These are phyloP conservation scores for Intellagama lesueurii DNA, from an alignment of 2,797 vertebrate species.

Conservation along the genomic window DNA sequence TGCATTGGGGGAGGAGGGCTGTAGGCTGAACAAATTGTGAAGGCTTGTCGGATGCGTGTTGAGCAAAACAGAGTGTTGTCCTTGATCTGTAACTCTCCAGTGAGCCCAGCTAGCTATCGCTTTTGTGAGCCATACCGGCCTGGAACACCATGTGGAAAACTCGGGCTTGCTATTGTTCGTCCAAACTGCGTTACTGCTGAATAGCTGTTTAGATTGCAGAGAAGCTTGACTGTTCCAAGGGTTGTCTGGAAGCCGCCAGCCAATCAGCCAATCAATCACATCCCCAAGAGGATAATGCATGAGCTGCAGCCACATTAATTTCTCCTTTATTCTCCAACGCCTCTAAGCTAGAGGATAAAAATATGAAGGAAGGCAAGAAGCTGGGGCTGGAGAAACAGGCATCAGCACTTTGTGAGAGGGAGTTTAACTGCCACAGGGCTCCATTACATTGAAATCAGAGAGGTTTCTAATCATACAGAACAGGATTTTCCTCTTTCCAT, in stretches of 20 bases:
- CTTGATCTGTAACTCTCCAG: conserved; percentile 56
- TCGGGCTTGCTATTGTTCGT: conserved; percentile 46
- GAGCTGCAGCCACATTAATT: conserved; percentile 30
- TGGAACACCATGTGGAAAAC: conserved; percentile 63
- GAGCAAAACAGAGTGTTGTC: conserved; percentile 54
- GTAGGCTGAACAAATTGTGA: conserved; percentile 55
- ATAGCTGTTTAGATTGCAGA: conserved; percentile 34
- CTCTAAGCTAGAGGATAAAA: background rate
- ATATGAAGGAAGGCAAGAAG: background rate
- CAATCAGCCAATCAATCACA: conserved; percentile 21
- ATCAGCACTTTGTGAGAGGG: background rate
- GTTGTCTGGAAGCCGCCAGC: conserved; percentile 17
- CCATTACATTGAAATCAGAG: background rate
- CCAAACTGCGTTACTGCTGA: conserved; percentile 52
- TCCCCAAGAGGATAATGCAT: conserved; percentile 3
- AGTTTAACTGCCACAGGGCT: background rate
- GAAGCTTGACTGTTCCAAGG: conserved; percentile 39
- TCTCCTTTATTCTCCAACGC: conserved; percentile 5
- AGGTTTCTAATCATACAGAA: background rate
- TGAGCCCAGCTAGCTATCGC: conserved; percentile 62
- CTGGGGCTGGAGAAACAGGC: background rate
- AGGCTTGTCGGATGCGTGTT: conserved; percentile 29
- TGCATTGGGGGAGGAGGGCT: background rate
- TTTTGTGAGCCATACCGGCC: conserved; percentile 48
- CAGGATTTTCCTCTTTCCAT: background rate